Evolutionary conservation across 2,888 invertebrate species (phyloP).

Genomic region (Pyralis farinalis): DNA sequence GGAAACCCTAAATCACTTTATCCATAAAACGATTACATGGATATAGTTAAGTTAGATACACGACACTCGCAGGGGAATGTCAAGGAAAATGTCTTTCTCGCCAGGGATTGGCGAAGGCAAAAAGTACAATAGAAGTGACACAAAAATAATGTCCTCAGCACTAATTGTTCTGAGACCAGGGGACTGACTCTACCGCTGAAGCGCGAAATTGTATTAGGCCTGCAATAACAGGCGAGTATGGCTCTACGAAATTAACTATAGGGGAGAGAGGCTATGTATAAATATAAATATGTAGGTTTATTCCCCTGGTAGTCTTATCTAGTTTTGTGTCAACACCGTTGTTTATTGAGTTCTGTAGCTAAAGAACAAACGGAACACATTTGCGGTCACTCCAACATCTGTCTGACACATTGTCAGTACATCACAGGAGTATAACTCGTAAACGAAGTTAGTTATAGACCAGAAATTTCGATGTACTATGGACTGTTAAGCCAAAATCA

Average conservation of each 20-base stretch:
- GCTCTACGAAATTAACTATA: neutral
- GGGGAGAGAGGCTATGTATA: neutral
- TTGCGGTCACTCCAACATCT: too few relatives aligned
- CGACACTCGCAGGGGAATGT: conserved; percentile 9
- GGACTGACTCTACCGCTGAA: conserved; percentile 58
- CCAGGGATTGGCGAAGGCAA: conserved; percentile 34
- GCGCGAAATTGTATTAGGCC: conserved; percentile 73
- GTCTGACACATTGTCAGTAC: too few relatives aligned
- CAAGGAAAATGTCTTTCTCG: conserved; percentile 29
- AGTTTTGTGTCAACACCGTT: neutral
- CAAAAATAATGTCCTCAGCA: conserved; percentile 66
- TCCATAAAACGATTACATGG: conserved; percentile 7
- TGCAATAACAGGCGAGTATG: conserved; percentile 36
- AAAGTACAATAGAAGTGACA: conserved; percentile 48
- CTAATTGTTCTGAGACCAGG: conserved; percentile 74
- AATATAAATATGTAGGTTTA: too few relatives aligned
- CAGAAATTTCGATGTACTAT: too few relatives aligned
- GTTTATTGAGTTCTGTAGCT: too few relatives aligned
- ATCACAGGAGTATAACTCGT: too few relatives aligned
- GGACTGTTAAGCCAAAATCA: too few relatives aligned
- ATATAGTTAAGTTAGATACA: conserved; percentile 9
- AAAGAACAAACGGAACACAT: too few relatives aligned
- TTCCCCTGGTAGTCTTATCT: neutral
- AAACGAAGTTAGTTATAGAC: too few relatives aligned
- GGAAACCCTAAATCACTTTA: conserved; percentile 8